A percentile compares a stretch with the other conserved stretches of the same genome.
These are phyloP conservation scores for Sitodiplosis mosellana DNA, from an alignment of 1,140 invertebrate genomes.

Conservation along the genomic window DNA sequence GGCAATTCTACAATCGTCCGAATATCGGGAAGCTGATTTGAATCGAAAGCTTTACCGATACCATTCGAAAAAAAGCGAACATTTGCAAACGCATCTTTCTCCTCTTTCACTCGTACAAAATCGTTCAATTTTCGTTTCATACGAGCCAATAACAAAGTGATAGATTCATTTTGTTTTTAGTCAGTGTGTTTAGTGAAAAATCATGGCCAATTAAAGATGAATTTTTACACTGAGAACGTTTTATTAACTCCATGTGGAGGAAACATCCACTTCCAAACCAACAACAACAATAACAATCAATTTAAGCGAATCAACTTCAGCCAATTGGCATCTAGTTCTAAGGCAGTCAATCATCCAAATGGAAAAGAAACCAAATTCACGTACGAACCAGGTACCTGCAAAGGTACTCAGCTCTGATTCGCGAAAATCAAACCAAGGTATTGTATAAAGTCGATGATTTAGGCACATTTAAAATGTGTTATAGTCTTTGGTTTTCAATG, in stretches of 20 bases:
- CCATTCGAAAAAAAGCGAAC: too few species aligned
- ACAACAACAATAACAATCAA: not conserved
- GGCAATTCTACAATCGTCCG: too few species aligned
- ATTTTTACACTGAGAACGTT: constrained; percentile 34
- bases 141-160: not conserved
- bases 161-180: not conserved
- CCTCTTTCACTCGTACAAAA: too few species aligned
- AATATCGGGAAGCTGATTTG: too few species aligned
- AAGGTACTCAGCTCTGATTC: constrained; percentile 31
- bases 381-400: constrained; percentile 27
- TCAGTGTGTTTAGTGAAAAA: constrained; percentile 19
- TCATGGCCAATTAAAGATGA: constrained; percentile 59
- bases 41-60: too few species aligned
- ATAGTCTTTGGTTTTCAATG: too few species aligned
- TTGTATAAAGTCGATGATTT: too few species aligned
- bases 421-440: constrained; percentile 27
- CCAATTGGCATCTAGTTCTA: too few species aligned
- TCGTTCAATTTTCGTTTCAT: not conserved
- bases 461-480: too few species aligned
- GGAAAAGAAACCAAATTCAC: constrained; percentile 22
- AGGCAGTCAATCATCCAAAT: constrained; percentile 31
- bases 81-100: not conserved
- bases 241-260: constrained; percentile 47
- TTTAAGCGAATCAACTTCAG: not conserved
- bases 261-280: constrained; percentile 25